Conservation (phyloP, 2,888 invertebrate species). For the Electrophaes corylata region DNA sequence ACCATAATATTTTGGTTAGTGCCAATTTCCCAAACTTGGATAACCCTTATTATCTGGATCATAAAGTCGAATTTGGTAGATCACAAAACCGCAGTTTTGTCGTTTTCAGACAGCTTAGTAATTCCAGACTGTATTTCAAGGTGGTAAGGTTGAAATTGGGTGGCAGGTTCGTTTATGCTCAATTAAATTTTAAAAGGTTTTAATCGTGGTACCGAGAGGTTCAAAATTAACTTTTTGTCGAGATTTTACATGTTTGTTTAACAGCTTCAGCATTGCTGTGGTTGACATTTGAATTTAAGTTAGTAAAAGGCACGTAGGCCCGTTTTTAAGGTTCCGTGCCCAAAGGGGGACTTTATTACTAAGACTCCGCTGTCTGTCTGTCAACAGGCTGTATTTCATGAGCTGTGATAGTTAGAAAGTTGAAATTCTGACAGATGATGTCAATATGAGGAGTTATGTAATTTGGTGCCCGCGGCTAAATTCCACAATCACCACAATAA, state of each 20-base stretch:
- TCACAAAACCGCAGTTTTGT: neutral
- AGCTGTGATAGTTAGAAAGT: too few species aligned
- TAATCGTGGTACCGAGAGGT: slow-evolving; percentile 11
- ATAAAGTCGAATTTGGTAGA: slow-evolving; percentile 6
- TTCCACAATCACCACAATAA: too few species aligned
- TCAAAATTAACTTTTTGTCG: slow-evolving; percentile 24
- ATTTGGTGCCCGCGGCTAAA: too few species aligned
- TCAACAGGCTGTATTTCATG: too few species aligned
- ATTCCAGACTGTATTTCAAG: neutral
- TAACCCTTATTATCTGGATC: neutral
- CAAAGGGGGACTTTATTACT: too few species aligned
- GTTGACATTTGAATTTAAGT: neutral
- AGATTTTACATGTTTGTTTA: slow-evolving; percentile 7
- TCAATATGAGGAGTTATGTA: too few species aligned
- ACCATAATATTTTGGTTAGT: neutral
- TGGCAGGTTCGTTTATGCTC: slow-evolving; percentile 6
- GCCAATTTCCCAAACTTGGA: neutral
- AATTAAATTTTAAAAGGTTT: slow-evolving; percentile 30
- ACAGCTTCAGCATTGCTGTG: neutral
- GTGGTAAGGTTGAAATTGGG: neutral
- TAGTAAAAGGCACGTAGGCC: neutral
- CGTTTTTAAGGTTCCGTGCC: too few species aligned
- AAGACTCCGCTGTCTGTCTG: too few species aligned
- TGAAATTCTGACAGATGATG: too few species aligned
- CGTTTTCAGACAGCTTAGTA: neutral